These are phyloP conservation scores for Lepidurus couesii DNA, from an alignment of 1,140 invertebrate genomes.

Conservation along the genomic window DNA sequence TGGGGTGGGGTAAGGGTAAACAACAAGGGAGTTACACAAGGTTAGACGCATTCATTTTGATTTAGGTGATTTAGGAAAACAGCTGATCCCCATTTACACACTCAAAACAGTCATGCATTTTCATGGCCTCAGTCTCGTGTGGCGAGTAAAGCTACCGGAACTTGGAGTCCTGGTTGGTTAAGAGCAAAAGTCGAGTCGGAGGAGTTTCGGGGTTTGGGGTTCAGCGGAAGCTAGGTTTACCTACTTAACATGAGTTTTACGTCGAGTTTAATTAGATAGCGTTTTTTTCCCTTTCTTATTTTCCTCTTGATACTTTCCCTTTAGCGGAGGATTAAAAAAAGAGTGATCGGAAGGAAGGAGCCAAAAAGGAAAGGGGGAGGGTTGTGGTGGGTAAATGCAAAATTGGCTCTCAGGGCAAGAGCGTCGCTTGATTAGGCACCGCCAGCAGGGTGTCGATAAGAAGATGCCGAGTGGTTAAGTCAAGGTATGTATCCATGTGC, in stretches of 20 bases:
- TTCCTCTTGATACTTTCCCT: not conserved
- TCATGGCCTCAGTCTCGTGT: too few relatives aligned
- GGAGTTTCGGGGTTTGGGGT: too few relatives aligned
- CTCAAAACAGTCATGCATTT: too few relatives aligned
- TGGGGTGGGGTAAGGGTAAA: too few relatives aligned
- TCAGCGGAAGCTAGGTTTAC: not conserved
- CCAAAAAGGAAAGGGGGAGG: not conserved
- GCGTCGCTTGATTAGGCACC: constrained; percentile 8
- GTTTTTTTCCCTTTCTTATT: not conserved
- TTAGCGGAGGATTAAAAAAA: not conserved
- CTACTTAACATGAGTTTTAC: constrained; percentile 2
- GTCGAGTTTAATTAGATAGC: not conserved
- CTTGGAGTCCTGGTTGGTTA: too few relatives aligned
- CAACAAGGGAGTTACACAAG: too few relatives aligned
- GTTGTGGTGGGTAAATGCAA: not conserved
- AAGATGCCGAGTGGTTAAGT: not conserved
- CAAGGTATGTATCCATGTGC: not conserved
- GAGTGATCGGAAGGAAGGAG: not conserved
- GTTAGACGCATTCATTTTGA: too few relatives aligned
- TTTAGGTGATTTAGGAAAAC: too few relatives aligned
- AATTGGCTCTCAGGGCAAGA: not conserved
- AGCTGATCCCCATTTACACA: too few relatives aligned
- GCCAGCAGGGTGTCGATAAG: constrained; percentile 20
- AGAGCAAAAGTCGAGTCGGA: too few relatives aligned
- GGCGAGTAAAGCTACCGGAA: too few relatives aligned